Conservation (phyloP, 1,140 invertebrate genomes). For the Stenopsyche tienmushanensis region DNA sequence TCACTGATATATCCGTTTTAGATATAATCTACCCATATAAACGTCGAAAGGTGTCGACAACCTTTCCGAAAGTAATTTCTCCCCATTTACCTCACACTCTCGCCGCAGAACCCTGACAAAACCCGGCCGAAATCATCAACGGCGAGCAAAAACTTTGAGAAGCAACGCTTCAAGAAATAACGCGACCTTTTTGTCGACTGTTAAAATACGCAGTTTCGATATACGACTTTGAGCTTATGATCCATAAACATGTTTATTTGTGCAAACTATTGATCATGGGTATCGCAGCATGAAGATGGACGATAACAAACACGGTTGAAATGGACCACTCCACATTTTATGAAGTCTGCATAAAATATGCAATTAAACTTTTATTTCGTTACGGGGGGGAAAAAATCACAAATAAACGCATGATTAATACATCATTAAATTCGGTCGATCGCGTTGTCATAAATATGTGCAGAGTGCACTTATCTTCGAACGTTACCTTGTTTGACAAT, state of each 20-base stretch:
- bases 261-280: slow-evolving; percentile 6
- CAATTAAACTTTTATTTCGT: no score
- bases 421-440: no score
- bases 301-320: background rate
- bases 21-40: slow-evolving; percentile 6
- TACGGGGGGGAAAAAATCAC: no score
- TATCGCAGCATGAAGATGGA: background rate
- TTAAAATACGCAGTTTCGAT: background rate
- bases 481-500: no score
- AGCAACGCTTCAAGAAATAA: no score
- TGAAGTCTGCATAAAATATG: background rate
- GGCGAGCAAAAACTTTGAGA: no score
- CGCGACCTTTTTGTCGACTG: background rate
- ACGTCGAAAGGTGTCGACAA: background rate
- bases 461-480: no score
- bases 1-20: slow-evolving; percentile 9
- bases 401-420: no score
- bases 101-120: no score
- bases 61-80: background rate
- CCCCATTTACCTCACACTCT: no score
- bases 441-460: no score
- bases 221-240: background rate
- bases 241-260: slow-evolving; percentile 8
- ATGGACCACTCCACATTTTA: background rate
- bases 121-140: no score